phyloP scores from a whole-genome alignment of 2,888 invertebrate genomes.

The Plagodis pulveraria region DNA sequence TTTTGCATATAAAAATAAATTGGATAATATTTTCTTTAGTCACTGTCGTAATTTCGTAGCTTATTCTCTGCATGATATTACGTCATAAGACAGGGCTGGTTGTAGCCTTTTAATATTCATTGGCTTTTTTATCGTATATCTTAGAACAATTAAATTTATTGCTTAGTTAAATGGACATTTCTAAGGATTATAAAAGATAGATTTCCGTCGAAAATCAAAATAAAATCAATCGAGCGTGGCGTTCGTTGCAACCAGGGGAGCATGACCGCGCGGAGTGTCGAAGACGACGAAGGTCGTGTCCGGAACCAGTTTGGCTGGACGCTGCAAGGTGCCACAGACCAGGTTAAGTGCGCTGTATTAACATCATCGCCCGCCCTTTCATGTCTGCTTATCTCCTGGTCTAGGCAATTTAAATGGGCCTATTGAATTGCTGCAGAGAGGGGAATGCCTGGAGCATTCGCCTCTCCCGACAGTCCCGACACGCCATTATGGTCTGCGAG shows the following conservation, averaged over 20 bases:
- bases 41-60: constrained; percentile 2
- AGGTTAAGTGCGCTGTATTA: constrained; percentile 81
- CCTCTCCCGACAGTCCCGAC: constrained; percentile 33
- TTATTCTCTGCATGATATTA: constrained; percentile 5
- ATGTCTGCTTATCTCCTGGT: constrained; percentile 76
- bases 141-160: constrained; percentile 18
- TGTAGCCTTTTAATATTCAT: constrained; percentile 14
- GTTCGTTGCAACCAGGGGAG: constrained; percentile 70
- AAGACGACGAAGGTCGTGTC: constrained; percentile 73
- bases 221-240: constrained; percentile 70
- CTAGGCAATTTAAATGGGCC: constrained; percentile 74
- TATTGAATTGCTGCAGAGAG: constrained; percentile 66
- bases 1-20: constrained; percentile 16
- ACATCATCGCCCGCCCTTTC: constrained; percentile 80
- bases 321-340: constrained; percentile 80
- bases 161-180: constrained; percentile 10
- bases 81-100: constrained; percentile 3
- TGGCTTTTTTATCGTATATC: constrained; percentile 7
- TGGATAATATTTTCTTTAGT: constrained; percentile 17
- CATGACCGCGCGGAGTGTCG: constrained; percentile 67
- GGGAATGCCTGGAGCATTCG: constrained; percentile 38
- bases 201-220: constrained; percentile 47
- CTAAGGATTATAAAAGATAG: constrained; percentile 33
- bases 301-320: constrained; percentile 78
- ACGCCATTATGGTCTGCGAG: constrained; percentile 31